Conservation (phyloP, 2,888 invertebrate species). For the Drosophila austrosaltans region DNA sequence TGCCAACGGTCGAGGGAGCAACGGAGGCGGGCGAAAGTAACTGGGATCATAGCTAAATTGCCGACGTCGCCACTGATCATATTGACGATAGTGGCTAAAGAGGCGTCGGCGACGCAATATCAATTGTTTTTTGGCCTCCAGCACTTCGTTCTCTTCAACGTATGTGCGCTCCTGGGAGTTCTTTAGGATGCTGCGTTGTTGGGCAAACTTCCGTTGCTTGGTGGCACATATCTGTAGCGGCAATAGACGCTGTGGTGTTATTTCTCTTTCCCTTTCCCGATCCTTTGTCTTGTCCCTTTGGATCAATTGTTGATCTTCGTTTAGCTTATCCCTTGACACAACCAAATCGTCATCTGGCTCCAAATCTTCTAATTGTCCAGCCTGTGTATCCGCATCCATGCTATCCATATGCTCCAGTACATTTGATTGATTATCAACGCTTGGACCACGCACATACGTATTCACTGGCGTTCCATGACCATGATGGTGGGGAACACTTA, state of each 20-base stretch:
- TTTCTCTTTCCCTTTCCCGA: constrained; percentile 8
- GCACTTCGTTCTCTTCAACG: constrained; percentile 78
- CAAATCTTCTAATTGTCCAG: constrained; percentile 36
- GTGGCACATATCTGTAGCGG: constrained; percentile 55
- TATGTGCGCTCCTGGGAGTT: constrained; percentile 78
- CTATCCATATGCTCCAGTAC: constrained; percentile 60
- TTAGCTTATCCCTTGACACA: constrained; percentile 21
- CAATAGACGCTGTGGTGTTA: constrained; percentile 52
- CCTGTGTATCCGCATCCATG: constrained; percentile 42
- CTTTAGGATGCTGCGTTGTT: constrained; percentile 80
- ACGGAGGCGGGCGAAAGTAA: constrained; percentile 80
- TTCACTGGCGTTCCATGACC: constrained; percentile 74
- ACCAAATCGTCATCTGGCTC: constrained; percentile 35
- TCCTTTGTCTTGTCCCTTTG: constrained; percentile 51
- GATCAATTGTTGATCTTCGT: constrained; percentile 66
- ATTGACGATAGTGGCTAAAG: constrained; percentile 83
- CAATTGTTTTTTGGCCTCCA: constrained; percentile 82
- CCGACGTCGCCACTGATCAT: constrained; percentile 83
- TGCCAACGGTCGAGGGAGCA: constrained; percentile 67
- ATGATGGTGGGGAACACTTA: constrained; percentile 37
- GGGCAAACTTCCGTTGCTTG: constrained; percentile 74
- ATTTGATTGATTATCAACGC: constrained; percentile 72
- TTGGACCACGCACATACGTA: constrained; percentile 71
- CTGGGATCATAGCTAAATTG: constrained; percentile 83
- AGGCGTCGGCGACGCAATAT: constrained; percentile 81